These are phyloP conservation scores for Aphelocoma coerulescens DNA, from an alignment of 2,113 vertebrate species.

Conservation along the genomic window DNA sequence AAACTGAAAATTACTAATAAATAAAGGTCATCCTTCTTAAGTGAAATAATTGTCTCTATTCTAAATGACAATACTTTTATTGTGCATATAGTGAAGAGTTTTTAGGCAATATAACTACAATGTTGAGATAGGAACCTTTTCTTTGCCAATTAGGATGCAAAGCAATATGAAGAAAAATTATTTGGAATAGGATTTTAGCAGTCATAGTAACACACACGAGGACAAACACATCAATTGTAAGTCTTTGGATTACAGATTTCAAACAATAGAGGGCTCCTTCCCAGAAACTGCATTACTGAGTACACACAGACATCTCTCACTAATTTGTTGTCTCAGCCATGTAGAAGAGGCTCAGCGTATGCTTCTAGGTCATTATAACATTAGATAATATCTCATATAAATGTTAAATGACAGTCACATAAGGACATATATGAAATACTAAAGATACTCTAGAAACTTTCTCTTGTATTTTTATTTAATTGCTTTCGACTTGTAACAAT, in stretches of 20 bases:
- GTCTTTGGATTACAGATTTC: background rate
- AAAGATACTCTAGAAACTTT: conserved; percentile 72
- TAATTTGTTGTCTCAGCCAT: conserved; percentile 31
- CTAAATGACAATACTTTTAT: background rate
- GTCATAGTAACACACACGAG: background rate
- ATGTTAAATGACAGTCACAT: conserved; percentile 71
- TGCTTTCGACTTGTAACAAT: conserved; percentile 92
- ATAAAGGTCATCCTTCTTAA: background rate
- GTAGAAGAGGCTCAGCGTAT: conserved; percentile 54
- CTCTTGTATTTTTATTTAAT: conserved; percentile 93
- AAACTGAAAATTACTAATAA: background rate
- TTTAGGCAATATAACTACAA: background rate
- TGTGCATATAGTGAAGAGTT: background rate
- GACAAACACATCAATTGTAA: background rate
- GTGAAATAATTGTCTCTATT: background rate
- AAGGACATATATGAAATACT: conserved; percentile 83
- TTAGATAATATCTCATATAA: conserved; percentile 73
- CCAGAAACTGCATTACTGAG: background rate
- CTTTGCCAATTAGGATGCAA: background rate
- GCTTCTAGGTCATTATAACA: conserved; percentile 72
- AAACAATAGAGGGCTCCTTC: background rate
- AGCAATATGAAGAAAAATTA: background rate
- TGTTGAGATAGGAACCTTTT: background rate
- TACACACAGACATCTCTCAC: conserved; percentile 12
- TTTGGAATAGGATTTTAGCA: background rate